Base-by-base conservation (phyloP, 2,113 vertebrate genomes). In the Entosphenus tridentatus region DNA sequence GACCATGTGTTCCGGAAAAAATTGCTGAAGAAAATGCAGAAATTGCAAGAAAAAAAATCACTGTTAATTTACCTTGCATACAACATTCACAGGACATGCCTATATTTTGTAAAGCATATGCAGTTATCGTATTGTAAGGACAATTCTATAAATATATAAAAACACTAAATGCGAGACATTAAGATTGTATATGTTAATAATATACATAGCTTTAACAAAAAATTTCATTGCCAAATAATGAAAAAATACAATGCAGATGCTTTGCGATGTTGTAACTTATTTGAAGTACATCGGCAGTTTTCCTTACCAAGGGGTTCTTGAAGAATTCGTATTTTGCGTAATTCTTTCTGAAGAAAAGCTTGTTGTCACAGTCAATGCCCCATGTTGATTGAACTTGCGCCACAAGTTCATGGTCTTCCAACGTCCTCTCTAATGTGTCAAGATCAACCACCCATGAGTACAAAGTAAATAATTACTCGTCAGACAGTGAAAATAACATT, bases 291-390 rank as follows among this genome's bases (percentile, higher is more conserved):
- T 39, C 39, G 6, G 21, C 21, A 0, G 67, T 70, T 76, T 67
- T 11, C 78, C 90, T 87, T 80, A 97, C 93, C 85, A 86, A 74
- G 56, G 92, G 89, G 73, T 84, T 95, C 81, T 84, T 95, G 83
- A 98, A 98, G 80, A 95, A 97, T 74, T 95, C 88, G 74, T 96
- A 98, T 79, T 98, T 98, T 72, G 88, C 88, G 76, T 88, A 93
- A 78, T 97, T 90, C 81, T 95, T 98, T 77, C 89, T 86, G 79
- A 98, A 88, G 77, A 82, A 89, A n/a, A 98, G 78, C 39, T 84
- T 85, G 77, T 82, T 86, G 76, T 87, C 84, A 17, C 87, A 80
- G 77, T 90, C 87, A 81, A 87, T 83, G 56, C 80, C 82, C 84
- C 89, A 93, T 6, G 81, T 82, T 68, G 92, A 87, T 2, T 89